Evolutionary conservation across 2,888 invertebrate species (phyloP).

Genomic region (Nephrocerus scutellatus): DNA sequence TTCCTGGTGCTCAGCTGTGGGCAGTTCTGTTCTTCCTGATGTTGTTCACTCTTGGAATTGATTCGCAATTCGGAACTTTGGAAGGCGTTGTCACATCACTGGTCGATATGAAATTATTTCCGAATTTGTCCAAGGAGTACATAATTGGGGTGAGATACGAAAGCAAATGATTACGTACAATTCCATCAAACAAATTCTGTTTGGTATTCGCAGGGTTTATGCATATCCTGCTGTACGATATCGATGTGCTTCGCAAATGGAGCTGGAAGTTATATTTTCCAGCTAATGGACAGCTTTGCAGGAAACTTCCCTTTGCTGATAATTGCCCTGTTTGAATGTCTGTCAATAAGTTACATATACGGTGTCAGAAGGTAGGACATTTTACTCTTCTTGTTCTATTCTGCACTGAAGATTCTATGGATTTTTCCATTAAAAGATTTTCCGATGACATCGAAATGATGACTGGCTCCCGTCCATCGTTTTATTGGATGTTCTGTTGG

Average conservation of each 20-base stretch:
- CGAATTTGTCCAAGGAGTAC: constrained; percentile 82
- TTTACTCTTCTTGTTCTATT: background rate
- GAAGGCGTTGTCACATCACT: constrained; percentile 95
- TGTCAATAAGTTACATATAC: constrained; percentile 90
- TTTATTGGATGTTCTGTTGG: constrained; percentile 93
- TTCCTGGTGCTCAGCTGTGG: constrained; percentile 95
- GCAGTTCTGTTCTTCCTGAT: constrained; percentile 92
- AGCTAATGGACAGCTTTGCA: constrained; percentile 88
- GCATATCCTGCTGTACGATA: constrained; percentile 71
- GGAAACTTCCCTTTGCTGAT: constrained; percentile 88
- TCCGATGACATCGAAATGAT: constrained; percentile 91
- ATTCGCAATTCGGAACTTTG: constrained; percentile 92
- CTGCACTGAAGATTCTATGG: background rate
- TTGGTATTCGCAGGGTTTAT: constrained; percentile 59
- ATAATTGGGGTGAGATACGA: constrained; percentile 59
- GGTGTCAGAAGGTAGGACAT: constrained; percentile 71
- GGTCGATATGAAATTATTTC: constrained; percentile 90
- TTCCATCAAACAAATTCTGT: too few species aligned
- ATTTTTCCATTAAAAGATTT: constrained; percentile 62
- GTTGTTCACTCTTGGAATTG: constrained; percentile 93
- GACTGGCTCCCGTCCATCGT: constrained; percentile 81
- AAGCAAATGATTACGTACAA: background rate
- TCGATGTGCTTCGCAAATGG: constrained; percentile 91
- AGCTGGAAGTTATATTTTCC: constrained; percentile 88
- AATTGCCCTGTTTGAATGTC: constrained; percentile 87